phyloP scores from a whole-genome alignment of 2,888 invertebrate species.

The Orthosia incerta region DNA sequence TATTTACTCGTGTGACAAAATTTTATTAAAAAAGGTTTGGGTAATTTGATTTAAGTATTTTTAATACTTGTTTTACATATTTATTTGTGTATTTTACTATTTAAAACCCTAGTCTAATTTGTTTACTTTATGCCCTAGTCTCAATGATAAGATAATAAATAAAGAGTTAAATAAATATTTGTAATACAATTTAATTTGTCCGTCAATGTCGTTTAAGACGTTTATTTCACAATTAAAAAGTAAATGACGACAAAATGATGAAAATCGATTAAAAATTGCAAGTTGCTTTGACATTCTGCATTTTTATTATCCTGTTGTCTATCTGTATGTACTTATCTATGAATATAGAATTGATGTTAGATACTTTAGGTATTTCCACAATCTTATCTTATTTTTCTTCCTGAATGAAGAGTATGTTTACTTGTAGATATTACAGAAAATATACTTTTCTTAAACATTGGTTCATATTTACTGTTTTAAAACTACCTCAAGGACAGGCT shows the following conservation, averaged over 20 bases:
- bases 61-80: not conserved
- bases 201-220: not conserved
- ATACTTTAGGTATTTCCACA: not conserved
- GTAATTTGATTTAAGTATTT: conserved; percentile 15
- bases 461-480: not conserved
- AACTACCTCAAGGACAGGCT: not conserved
- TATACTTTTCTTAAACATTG: not conserved
- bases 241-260: not conserved
- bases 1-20: not conserved
- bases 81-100: conserved; percentile 17
- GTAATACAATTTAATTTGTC: not conserved
- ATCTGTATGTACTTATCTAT: no score
- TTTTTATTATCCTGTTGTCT: conserved; percentile 5
- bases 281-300: not conserved
- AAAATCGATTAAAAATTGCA: conserved; percentile 7
- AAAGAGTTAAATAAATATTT: not conserved
- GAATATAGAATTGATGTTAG: not conserved
- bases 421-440: not conserved
- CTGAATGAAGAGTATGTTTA: not conserved
- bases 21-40: not conserved
- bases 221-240: conserved; percentile 13
- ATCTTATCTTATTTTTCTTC: conserved; percentile 21
- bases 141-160: not conserved
- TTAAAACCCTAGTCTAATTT: not conserved
- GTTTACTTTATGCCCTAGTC: not conserved